phyloP scores from a whole-genome alignment of 2,797 vertebrate species.

The Avahi laniger region DNA sequence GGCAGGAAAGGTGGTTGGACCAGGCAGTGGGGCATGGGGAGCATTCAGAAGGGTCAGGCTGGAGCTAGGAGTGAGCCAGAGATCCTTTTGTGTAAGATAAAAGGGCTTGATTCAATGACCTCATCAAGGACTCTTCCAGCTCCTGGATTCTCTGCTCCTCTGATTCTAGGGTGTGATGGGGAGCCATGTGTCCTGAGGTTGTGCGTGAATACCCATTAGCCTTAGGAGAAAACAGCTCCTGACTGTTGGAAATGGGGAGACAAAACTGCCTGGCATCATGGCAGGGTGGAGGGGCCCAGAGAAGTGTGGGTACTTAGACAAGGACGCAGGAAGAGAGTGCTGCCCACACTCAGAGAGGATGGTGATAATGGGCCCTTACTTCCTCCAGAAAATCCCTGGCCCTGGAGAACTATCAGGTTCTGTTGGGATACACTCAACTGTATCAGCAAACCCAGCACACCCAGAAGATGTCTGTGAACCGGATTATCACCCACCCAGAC shows the following conservation, averaged over 20 bases:
- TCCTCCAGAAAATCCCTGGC: slow-evolving; percentile 45
- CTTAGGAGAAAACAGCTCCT: neutral
- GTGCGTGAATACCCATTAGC: neutral
- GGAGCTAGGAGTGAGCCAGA: neutral
- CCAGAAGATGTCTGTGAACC: neutral
- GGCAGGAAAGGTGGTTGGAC: neutral
- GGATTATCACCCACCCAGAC: slow-evolving; percentile 54
- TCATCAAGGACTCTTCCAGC: neutral
- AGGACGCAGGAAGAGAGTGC: neutral
- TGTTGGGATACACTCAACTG: slow-evolving; percentile 37
- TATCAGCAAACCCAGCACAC: slow-evolving; percentile 31
- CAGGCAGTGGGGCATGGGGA: neutral
- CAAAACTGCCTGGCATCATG: neutral
- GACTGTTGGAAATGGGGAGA: neutral
- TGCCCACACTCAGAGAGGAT: neutral
- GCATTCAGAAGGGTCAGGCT: neutral
- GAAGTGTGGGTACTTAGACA: neutral
- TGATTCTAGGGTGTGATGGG: neutral
- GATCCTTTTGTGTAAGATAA: neutral
- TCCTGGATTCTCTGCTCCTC: neutral
- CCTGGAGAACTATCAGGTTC: neutral
- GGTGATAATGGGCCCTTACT: neutral
- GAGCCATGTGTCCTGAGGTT: neutral
- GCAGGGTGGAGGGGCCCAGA: no score
- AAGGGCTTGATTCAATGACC: neutral